Evolutionary conservation across 1,140 invertebrate species (phyloP).

Genomic region (Charaxes varanes): DNA sequence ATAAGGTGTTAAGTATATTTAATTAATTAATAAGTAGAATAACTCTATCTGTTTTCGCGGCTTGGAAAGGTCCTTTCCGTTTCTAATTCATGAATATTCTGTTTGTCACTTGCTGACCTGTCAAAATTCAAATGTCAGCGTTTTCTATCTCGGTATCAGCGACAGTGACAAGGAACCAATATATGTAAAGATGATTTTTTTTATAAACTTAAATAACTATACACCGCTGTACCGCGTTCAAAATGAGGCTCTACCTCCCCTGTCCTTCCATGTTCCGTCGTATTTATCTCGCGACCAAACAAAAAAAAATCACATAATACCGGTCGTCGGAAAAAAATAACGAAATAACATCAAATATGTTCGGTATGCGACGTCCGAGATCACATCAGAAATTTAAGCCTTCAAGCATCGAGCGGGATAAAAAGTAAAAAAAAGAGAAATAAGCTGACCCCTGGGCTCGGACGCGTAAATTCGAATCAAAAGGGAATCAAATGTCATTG

Average conservation of each 20-base stretch:
- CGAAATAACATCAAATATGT: slow-evolving; percentile 64
- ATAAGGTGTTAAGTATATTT: too few relatives aligned
- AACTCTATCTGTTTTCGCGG: too few relatives aligned
- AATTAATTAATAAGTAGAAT: too few relatives aligned
- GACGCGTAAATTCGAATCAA: slow-evolving; percentile 64
- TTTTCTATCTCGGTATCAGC: too few relatives aligned
- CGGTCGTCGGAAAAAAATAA: slow-evolving; percentile 36
- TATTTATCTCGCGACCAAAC: slow-evolving; percentile 25
- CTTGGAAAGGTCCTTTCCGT: too few relatives aligned
- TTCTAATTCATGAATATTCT: too few relatives aligned
- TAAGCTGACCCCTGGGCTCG: slow-evolving; percentile 38
- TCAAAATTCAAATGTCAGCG: too few relatives aligned
- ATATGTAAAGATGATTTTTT: too few relatives aligned
- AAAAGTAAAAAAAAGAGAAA: slow-evolving; percentile 37
- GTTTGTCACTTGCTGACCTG: too few relatives aligned
- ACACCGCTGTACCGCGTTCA: slow-evolving; percentile 2
- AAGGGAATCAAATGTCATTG: slow-evolving; percentile 61
- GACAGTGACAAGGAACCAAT: too few relatives aligned
- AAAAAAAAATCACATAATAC: slow-evolving; percentile 39
- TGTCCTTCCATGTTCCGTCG: slow-evolving; percentile 25
- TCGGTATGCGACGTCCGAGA: slow-evolving; percentile 64
- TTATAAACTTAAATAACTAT: too few relatives aligned
- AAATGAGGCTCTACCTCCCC: slow-evolving; percentile 17
- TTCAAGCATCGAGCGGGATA: slow-evolving; percentile 44
- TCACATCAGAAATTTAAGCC: slow-evolving; percentile 67